Base-by-base conservation (phyloP, 2,113 vertebrate genomes). In the Chaetodon trifascialis region DNA sequence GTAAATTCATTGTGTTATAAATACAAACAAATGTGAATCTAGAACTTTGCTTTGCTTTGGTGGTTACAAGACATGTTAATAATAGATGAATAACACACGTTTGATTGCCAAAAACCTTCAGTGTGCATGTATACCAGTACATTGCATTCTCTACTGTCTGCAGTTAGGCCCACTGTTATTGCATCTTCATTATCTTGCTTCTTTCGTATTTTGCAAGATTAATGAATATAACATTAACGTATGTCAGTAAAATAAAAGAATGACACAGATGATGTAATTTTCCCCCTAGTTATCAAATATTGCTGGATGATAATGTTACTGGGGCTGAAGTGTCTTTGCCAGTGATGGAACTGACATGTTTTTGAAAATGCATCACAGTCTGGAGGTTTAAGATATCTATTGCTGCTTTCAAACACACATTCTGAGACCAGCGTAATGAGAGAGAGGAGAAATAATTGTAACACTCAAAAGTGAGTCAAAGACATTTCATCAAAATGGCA, bases 401-500 rank as follows among this genome's bases (percentile, higher is more conserved):
- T 60, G 40, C 58, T 34, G 59, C 54, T 67, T 56, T 78, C 55
- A 76, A 71, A 21, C 16, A 25, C 44, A 51, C 34, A 60, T 49
- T 84, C 21, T 69, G 49, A 73, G 62, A 72, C n/a, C 21, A 44
- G n/a, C 62, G 71, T 71, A 79, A 82, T 62, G 73, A 84, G 11
- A 46, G 51, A 44, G 47, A 55, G 47, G 65, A 46, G 36, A 74
- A 55, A 83, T 66, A 73, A 83, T 81, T 77, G 49, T 17, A 68
- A 79, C 76, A 58, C 47, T 72, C 79, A 30, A 83, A 90, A 72
- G 81, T 0, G 1, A 75, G 38, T 80, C 49, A 84, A 75, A 79
- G 47, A 62, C 25, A 75, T 65, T 78, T 40, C 21, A 10, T 47
- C 14, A 34, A 64, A 74, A 78, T 71, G 16, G 56, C 68, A 34